A percentile compares a stretch with the other conserved stretches of the same genome.
phyloP scores from a whole-genome alignment of 2,113 vertebrate genomes.

The Desmodus rotundus region DNA sequence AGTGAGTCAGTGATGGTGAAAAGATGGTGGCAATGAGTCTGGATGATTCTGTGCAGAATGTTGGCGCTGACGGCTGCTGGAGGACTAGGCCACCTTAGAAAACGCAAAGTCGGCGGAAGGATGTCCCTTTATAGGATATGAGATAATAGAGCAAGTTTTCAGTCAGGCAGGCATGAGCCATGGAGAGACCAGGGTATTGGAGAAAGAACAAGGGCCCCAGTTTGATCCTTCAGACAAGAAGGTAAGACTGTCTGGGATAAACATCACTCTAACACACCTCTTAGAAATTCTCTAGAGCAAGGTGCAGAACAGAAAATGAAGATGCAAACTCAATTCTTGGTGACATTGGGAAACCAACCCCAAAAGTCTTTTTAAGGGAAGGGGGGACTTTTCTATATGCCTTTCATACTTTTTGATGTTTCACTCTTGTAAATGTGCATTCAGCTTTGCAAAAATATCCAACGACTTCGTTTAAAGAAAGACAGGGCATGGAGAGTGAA shows the following conservation, averaged over 20 bases:
- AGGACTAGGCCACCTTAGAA: background rate
- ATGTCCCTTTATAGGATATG: background rate
- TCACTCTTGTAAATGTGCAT: background rate
- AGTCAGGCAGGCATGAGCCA: background rate
- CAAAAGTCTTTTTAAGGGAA: background rate
- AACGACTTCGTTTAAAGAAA: background rate
- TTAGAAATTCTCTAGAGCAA: background rate
- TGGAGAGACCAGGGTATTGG: background rate
- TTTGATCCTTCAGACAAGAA: background rate
- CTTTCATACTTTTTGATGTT: background rate
- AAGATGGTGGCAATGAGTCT: too few relatives aligned
- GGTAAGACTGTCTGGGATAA: background rate
- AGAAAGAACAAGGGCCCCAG: background rate
- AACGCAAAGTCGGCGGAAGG: background rate
- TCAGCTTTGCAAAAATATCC: background rate
- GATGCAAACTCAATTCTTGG: background rate
- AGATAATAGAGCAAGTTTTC: background rate
- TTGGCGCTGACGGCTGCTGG: too few relatives aligned
- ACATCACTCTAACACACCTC: background rate
- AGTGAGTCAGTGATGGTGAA: background rate
- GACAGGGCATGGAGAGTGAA: background rate
- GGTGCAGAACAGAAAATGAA: background rate
- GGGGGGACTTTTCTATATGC: background rate
- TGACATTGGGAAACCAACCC: background rate
- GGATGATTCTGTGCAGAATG: background rate